These are phyloP conservation scores for Drosophila quadrilineata DNA, from an alignment of 1,140 invertebrate species.

Conservation along the genomic window DNA sequence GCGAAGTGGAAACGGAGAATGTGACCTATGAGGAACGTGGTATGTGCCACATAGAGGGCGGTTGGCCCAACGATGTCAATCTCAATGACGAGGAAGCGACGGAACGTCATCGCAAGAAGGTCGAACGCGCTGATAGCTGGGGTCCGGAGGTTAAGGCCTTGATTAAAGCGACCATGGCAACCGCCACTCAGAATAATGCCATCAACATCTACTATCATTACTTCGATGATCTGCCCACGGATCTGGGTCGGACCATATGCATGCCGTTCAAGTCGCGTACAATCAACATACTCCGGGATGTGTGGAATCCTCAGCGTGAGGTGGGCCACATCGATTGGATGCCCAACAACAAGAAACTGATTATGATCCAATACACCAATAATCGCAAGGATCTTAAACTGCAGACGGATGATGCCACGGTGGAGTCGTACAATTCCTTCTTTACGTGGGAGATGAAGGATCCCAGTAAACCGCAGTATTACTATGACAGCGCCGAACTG, in stretches of 20 bases:
- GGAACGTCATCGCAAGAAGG: conserved; percentile 91
- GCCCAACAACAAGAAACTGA: conserved; percentile 86
- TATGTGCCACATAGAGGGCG: conserved; percentile 95
- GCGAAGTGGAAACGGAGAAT: conserved; percentile 84
- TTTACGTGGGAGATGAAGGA: conserved; percentile 95
- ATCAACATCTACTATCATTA: conserved; percentile 95
- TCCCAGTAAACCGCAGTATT: conserved; percentile 89
- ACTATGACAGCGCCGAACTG: conserved; percentile 85
- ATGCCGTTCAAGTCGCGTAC: conserved; percentile 44
- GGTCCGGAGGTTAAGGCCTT: conserved; percentile 59
- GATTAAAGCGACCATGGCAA: conserved; percentile 65
- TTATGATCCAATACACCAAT: conserved; percentile 89
- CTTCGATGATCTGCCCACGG: conserved; percentile 84
- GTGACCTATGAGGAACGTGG: conserved; percentile 83
- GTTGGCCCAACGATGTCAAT: conserved; percentile 97
- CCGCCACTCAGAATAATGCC: conserved; percentile 93
- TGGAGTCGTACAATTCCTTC: conserved; percentile 81
- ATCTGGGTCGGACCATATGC: conserved; percentile 45
- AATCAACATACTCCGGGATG: conserved; percentile 63
- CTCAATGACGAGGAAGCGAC: conserved; percentile 92
- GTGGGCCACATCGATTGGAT: conserved; percentile 92
- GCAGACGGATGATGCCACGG: conserved; percentile 78
- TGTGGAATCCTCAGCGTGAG: conserved; percentile 83
- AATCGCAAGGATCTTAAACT: not conserved
- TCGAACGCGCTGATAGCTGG: conserved; percentile 96